Evolutionary conservation across 1,140 invertebrate genomes (phyloP), one percentile per base, ranked within the genome.

Genomic region (Argopecten irradians): DNA sequence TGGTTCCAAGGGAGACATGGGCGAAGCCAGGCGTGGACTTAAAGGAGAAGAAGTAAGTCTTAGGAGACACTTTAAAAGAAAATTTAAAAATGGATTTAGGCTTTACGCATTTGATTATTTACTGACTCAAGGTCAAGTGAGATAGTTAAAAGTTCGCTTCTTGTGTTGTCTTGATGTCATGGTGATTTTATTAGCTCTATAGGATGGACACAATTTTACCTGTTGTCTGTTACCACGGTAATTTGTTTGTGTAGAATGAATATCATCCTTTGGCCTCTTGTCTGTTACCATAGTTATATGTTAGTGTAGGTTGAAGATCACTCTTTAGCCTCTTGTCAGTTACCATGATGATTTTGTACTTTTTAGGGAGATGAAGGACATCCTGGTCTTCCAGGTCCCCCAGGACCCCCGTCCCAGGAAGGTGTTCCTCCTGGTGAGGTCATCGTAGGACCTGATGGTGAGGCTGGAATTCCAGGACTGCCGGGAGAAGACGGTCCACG

Each of bases 381-480:
- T 7, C 34, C 13, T 33, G 86, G 86, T 5, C 86, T 39, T 0
- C 82, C 82, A 43, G 86, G 86, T 39, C 82, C 86, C 2, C 34
- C 71, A 43, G 86, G 86, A 16, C 14, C 14, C 14, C 11, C 33
- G 35, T 22, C 36, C 2, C 11, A 19, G 34, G 35, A 83, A 8
- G 9, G 28, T 13, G 41, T 35, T n/a, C 34, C 34, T 1, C 28
- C 36, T 8, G 83, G 71, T 34, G 13, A 86, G 28, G 83, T 84
- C n/a, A 34, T 85, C 16, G 14, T 28, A n/a, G 87, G 89, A 86
- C 35, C 22, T 3, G 19, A 82, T 34, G 89, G 89, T 34, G 33
- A 28, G 14, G 41, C 46, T 8, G 92, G 91, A 39, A 22, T 41
- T 22, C 13, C 22, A 19, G 91, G 91, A 13, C 43, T 83, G 7